Base-by-base conservation (phyloP, 2,888 invertebrate genomes). In the Lymantria dispar region DNA sequence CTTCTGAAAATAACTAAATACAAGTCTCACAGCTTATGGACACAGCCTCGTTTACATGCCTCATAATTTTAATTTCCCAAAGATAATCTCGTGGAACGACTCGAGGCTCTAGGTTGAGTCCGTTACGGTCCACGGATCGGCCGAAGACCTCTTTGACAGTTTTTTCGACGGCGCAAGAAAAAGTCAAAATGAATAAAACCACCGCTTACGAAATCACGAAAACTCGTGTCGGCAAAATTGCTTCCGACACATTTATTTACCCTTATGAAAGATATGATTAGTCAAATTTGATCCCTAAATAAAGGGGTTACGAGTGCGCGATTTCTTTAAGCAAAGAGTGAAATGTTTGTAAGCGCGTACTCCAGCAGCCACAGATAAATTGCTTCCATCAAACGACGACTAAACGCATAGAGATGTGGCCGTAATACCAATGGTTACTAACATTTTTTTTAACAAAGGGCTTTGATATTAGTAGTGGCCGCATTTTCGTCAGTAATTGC, bases 201-300 rank as follows among this genome's bases (percentile, higher is more conserved):
- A 64, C 62, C 60, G 70, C 77, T 78, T 78, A 79, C 76, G 72
- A 80, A 83, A 85, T 84, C 83, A 85, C 83, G 83, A 84, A 79
- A 83, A 81, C 73, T 85, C 85, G 84, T 85, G 84, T 82, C 78
- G 76, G 73, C 77, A 70, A 80, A 85, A 84, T 84, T 74, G 74
- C 77, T 72, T 74, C 55, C 36, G 54, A 64, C 56, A 54, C 59
- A 62, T 47, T 59, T 43, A 55, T 58, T 63, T 58, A 36, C 43
- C 15, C 44, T 46, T 49, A 11, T 0, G 8, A 43, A 50, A 39
- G 3, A 0, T 40, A 5, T 3, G 9, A 47, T 38, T 36, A 59
- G 40, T 31, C 31, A 43, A 78, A 51, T 65, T 48, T 67, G 31
- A 50, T 37, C 70, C 55, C 48, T 76, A 64, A 45, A 38, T 3